Conservation (phyloP, 2,888 invertebrate genomes). For the Plusia festucae region DNA sequence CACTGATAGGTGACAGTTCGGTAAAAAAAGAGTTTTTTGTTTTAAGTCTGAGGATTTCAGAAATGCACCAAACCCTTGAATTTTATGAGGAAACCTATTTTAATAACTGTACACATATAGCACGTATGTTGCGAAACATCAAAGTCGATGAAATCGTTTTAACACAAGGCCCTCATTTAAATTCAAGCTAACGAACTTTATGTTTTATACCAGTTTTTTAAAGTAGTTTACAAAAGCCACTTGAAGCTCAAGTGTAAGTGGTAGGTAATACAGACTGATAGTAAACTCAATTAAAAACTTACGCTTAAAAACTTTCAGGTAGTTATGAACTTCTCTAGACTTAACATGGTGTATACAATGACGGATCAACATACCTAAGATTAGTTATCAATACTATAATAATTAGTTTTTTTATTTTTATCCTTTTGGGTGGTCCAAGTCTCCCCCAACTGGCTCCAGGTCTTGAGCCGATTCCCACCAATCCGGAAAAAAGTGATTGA, state of each 20-base stretch:
- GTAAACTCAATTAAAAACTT: constrained; percentile 50
- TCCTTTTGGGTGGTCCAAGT: too few species aligned
- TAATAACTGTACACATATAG: not conserved
- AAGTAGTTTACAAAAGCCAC: not conserved
- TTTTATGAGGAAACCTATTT: not conserved
- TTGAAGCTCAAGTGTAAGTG: too few species aligned
- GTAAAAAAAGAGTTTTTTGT: not conserved
- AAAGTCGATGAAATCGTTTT: too few species aligned
- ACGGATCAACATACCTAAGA: not conserved
- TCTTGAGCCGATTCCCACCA: too few species aligned
- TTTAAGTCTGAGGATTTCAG: not conserved
- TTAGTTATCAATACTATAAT: too few species aligned
- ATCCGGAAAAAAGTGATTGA: too few species aligned
- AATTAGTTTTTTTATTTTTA: too few species aligned
- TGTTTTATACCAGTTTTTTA: not conserved
- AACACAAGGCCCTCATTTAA: too few species aligned
- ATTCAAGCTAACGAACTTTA: not conserved
- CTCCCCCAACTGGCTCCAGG: too few species aligned
- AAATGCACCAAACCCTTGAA: not conserved
- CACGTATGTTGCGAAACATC: not conserved
- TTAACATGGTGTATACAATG: constrained; percentile 3
- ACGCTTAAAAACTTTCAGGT: constrained; percentile 34
- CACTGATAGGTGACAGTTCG: not conserved
- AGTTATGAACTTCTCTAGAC: constrained; percentile 32
- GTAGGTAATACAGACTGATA: not conserved